Evolutionary conservation across 1,140 invertebrate genomes (phyloP).

Genomic region (Pectinophora gossypiella): DNA sequence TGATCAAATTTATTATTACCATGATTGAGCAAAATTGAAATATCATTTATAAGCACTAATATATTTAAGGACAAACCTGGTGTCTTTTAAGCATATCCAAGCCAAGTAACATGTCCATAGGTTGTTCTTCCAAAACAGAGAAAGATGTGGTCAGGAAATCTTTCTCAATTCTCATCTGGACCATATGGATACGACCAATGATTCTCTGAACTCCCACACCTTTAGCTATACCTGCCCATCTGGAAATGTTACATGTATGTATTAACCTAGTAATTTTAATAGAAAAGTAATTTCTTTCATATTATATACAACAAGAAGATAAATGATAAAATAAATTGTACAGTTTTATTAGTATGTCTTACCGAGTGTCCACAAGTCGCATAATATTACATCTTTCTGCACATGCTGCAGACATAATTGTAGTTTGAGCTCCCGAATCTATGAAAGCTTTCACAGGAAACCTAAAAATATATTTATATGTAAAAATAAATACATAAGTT

Average conservation of each 20-base stretch:
- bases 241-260: constrained; percentile 17
- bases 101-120: constrained; percentile 98
- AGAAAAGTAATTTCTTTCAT: background rate
- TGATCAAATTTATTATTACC: background rate
- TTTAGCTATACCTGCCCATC: constrained; percentile 96
- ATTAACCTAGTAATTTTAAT: no score
- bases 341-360: no score
- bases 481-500: background rate
- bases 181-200: constrained; percentile 96
- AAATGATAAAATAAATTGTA: background rate
- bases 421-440: constrained; percentile 96
- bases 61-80: constrained; percentile 76
- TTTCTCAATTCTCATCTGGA: constrained; percentile 96
- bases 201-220: constrained; percentile 98
- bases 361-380: constrained; percentile 91
- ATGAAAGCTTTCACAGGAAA: constrained; percentile 98
- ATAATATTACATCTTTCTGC: constrained; percentile 97
- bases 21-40: no score
- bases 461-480: constrained; percentile 28
- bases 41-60: no score
- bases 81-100: constrained; percentile 98
- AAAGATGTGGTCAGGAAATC: constrained; percentile 97
- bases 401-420: constrained; percentile 94
- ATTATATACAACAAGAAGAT: background rate
- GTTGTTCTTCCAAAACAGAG: constrained; percentile 97